A percentile compares a stretch with the other conserved stretches of the same genome.
phyloP scores from a whole-genome alignment of 1,140 invertebrate genomes.

The Microplitis mediator region DNA sequence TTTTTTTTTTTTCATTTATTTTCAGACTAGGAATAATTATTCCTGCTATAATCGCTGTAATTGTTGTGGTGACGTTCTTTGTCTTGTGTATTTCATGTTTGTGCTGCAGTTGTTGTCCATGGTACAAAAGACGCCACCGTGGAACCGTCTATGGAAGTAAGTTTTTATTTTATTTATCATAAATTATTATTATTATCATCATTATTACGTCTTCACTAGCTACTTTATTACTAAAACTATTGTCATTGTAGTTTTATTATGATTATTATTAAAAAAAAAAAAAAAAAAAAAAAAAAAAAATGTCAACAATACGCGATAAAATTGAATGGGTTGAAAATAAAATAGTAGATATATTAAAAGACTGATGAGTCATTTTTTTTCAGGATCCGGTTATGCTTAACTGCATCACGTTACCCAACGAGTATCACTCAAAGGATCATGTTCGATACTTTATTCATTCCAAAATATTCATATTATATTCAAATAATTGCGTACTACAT shows the following conservation, averaged over 20 bases:
- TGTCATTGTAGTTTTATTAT: too few species aligned
- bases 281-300: too few species aligned
- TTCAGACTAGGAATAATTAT: conserved; percentile 38
- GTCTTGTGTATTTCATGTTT: conserved; percentile 47
- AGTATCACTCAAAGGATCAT: conserved; percentile 29
- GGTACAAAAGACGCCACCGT: conserved; percentile 48
- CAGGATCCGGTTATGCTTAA: conserved; percentile 42
- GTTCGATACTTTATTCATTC: not conserved
- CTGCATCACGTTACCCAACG: conserved; percentile 25
- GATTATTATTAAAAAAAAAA: too few species aligned
- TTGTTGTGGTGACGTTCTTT: conserved; percentile 33
- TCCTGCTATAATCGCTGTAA: conserved; percentile 21
- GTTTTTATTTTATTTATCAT: conserved; percentile 26
- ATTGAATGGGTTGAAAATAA: not conserved
- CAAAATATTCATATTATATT: too few species aligned
- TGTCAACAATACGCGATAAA: not conserved
- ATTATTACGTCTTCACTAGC: too few species aligned
- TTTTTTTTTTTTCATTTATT: conserved; percentile 18
- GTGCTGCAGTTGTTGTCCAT: conserved; percentile 53
- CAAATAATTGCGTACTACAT: too few species aligned
- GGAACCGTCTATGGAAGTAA: conserved; percentile 53
- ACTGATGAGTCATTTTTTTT: conserved; percentile 37
- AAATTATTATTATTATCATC: too few species aligned
- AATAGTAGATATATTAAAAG: not conserved
- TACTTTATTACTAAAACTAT: too few species aligned